Evolutionary conservation across 1,140 invertebrate species (phyloP), one percentile per base, ranked within the genome.

Genomic region (Dysdera silvatica): DNA sequence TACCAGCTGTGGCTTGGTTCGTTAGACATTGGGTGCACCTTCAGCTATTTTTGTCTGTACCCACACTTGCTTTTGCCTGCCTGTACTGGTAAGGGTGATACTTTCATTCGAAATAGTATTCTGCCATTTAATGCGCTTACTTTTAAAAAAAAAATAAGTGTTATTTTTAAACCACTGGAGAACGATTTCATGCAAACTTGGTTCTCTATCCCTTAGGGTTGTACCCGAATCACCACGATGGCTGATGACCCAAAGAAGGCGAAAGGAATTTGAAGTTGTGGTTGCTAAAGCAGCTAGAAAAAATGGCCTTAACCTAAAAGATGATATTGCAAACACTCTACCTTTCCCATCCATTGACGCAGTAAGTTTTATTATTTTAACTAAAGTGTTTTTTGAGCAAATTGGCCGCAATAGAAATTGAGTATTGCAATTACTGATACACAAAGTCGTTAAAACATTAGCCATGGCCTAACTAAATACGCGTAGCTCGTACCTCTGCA

Each of bases 141-240:
- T 18, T 18, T 12, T 2, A 48, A 48, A 23, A n/a, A 24, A 24
- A 24, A 48, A 24, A 12, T 48, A 12, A 48, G 24, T 18, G 2
- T 23, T 12, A 48, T 24, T 18, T 48, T 24, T 12, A 48, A 48
- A 16, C 12, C 16, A 12, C 12, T 48, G 12, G 24, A 24, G 45
- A 14, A 48, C n/a, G n/a, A 6, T 24, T 24, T 48, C 12, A n/a
- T n/a, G 24, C 12, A 18, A 4, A 0, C 7, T 3, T n/a, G 2
- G 23, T 18, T 24, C 26, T 47, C 33, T 31, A 3, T 18, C 26
- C 28, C 16, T 2, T 57, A 79, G 78, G 87, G 75, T 88, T 1
- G 75, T 91, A 18, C 88, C 88, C 3, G 88, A 91, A 81, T 91
- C 88, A 6, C 88, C 88, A 16, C 80, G 88, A 66, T 92, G 89